phyloP scores from a whole-genome alignment of 2,113 vertebrate genomes.

The Hippocampus abdominalis region DNA sequence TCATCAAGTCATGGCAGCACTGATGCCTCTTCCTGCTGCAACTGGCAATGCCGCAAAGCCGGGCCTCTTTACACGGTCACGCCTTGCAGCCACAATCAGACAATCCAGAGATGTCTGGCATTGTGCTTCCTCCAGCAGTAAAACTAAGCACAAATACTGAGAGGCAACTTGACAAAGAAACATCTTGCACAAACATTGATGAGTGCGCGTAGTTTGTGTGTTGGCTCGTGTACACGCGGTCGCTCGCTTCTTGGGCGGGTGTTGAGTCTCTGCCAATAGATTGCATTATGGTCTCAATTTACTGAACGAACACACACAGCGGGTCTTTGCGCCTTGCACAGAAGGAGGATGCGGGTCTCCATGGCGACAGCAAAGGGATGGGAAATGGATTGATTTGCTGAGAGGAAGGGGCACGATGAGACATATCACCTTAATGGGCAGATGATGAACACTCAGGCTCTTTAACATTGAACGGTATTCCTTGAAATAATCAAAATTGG shows the following conservation, averaged over 20 bases:
- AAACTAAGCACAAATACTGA: slow-evolving; percentile 5
- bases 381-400: slow-evolving; percentile 40
- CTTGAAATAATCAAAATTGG: neutral
- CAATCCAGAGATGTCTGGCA: neutral
- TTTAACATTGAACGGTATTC: neutral
- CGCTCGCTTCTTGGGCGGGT: slow-evolving; percentile 36
- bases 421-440: slow-evolving; percentile 18
- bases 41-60: neutral
- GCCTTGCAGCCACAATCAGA: neutral
- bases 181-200: slow-evolving; percentile 4
- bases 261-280: slow-evolving; percentile 46
- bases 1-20: neutral
- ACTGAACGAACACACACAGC: slow-evolving; percentile 59
- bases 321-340: slow-evolving; percentile 49
- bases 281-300: slow-evolving; percentile 64
- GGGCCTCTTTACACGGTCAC: neutral
- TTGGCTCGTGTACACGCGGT: slow-evolving; percentile 54
- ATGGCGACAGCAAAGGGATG: slow-evolving; percentile 56
- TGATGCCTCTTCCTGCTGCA: neutral
- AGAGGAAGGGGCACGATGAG: slow-evolving; percentile 18
- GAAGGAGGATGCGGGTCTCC: slow-evolving; percentile 56
- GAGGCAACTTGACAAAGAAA: slow-evolving; percentile 18
- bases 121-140: neutral
- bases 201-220: slow-evolving; percentile 11
- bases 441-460: slow-evolving; percentile 18